phyloP scores from a whole-genome alignment of 2,797 vertebrate genomes.

The Muraenolepis orangiensis region DNA sequence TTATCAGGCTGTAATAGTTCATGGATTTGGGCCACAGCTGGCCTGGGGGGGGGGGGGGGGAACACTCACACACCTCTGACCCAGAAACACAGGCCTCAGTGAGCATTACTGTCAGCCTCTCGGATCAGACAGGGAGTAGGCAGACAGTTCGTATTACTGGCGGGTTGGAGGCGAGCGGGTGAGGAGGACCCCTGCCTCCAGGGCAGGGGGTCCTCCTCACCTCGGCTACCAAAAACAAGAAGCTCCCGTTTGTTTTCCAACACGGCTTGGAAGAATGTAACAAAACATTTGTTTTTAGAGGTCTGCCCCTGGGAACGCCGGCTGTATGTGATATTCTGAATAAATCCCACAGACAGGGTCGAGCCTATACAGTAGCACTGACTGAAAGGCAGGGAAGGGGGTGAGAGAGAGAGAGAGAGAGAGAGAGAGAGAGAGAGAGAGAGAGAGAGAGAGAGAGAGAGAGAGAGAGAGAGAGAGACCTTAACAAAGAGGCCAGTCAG shows the following conservation, averaged over 20 bases:
- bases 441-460: slow-evolving; percentile 27
- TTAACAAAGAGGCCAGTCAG: no score
- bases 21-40: slow-evolving; percentile 63
- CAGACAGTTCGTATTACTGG: slow-evolving; percentile 46
- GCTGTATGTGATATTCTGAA: slow-evolving; percentile 48
- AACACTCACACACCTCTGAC: slow-evolving; percentile 64
- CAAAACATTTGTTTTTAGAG: slow-evolving; percentile 39
- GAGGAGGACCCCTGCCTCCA: slow-evolving; percentile 27
- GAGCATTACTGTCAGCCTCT: slow-evolving; percentile 59
- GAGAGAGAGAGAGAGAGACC: slow-evolving; percentile 25
- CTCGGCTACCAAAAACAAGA: slow-evolving; percentile 1
- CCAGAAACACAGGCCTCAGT: slow-evolving; percentile 55
- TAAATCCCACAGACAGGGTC: slow-evolving; percentile 45
- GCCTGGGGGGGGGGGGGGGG: slow-evolving; percentile 43
- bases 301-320: slow-evolving; percentile 30
- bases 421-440: not conserved
- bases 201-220: slow-evolving; percentile 17
- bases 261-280: slow-evolving; percentile 4
- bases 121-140: slow-evolving; percentile 51
- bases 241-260: slow-evolving; percentile 39
- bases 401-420: not conserved
- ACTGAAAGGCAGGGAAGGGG: slow-evolving; percentile 20
- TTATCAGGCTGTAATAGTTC: slow-evolving; percentile 54
- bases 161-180: slow-evolving; percentile 35
- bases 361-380: slow-evolving; percentile 58